Percentiles rank a stretch among this genome's conserved stretches.
These are phyloP conservation scores for Heliconius melpomene DNA, from an alignment of 1,140 invertebrate genomes.

Conservation along the genomic window DNA sequence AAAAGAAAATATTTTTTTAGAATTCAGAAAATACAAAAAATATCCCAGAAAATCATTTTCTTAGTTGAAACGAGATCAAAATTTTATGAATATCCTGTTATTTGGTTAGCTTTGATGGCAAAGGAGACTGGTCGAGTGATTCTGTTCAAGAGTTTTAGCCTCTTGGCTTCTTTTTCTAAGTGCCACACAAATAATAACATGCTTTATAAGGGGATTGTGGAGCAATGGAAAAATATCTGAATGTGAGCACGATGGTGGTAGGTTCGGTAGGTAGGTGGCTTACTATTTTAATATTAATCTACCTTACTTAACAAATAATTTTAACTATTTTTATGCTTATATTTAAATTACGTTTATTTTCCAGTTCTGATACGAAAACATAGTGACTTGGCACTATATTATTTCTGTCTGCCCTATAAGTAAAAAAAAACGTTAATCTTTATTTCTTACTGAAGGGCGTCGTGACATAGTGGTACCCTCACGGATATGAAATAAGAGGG, in stretches of 20 bases:
- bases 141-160: constrained; percentile 8
- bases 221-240: too few species aligned
- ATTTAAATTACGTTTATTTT: too few species aligned
- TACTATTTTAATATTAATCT: too few species aligned
- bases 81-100: constrained; percentile 1
- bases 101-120: constrained; percentile 11
- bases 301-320: too few species aligned
- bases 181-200: constrained; percentile 7
- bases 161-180: constrained; percentile 2
- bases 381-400: background rate
- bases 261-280: too few species aligned
- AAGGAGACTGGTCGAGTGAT: constrained; percentile 8
- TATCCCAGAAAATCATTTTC: background rate
- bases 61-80: background rate
- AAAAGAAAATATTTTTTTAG: too few species aligned
- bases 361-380: too few species aligned
- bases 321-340: too few species aligned
- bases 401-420: background rate
- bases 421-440: background rate
- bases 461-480: background rate
- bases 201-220: background rate
- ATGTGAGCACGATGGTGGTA: too few species aligned
- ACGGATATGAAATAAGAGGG: background rate
- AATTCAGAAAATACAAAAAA: background rate
- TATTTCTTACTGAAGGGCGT: background rate